Percentiles rank a stretch among this genome's conserved stretches.
phyloP scores from a whole-genome alignment of 2,113 vertebrate genomes.

The Tragelaphus strepsiceros region DNA sequence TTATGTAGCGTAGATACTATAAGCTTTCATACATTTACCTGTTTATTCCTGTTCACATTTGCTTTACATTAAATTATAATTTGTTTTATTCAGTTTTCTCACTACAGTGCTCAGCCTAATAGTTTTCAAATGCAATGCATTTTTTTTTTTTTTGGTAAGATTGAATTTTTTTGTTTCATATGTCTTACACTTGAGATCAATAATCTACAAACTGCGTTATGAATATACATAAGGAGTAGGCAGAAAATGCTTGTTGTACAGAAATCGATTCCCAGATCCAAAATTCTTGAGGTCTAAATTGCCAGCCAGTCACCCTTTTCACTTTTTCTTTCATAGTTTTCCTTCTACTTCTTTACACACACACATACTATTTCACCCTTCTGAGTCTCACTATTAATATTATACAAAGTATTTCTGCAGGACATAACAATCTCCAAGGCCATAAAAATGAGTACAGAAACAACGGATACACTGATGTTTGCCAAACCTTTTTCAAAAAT shows the following conservation, averaged over 20 bases:
- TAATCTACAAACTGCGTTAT: neutral
- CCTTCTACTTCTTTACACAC: neutral
- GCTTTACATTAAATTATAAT: neutral
- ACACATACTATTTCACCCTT: neutral
- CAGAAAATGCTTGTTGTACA: neutral
- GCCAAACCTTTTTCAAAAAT: neutral
- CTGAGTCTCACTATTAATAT: neutral
- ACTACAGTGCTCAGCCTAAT: neutral
- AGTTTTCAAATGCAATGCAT: neutral
- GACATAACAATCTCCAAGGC: neutral
- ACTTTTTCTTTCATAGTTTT: neutral
- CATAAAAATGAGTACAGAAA: neutral
- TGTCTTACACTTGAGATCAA: neutral
- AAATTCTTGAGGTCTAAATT: neutral
- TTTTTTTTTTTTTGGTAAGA: neutral
- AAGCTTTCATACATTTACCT: neutral
- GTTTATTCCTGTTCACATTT: neutral
- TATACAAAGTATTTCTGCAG: neutral
- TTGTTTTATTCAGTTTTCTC: neutral
- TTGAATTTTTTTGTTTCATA: neutral
- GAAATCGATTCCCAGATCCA: neutral
- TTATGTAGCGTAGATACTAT: neutral
- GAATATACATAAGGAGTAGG: neutral
- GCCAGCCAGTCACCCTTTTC: neutral
- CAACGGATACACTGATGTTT: neutral